Evolutionary conservation across 2,797 vertebrate genomes (phyloP).

Genomic region (Chlorospingus semifuscus): DNA sequence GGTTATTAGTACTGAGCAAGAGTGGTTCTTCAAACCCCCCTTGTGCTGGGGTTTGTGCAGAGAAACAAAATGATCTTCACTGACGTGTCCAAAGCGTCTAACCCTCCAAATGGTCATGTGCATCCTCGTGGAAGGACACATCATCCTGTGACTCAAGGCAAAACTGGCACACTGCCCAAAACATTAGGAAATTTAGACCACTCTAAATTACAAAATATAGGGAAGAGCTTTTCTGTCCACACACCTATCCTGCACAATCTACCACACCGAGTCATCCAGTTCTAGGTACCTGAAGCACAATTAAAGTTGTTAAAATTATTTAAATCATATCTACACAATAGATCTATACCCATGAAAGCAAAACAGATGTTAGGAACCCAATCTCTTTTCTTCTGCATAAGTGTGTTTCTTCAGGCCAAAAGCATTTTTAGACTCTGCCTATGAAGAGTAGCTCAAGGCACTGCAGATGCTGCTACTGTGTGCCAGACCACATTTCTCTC

Average conservation of each 20-base stretch:
- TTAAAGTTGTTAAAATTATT: not conserved
- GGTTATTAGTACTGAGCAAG: not conserved
- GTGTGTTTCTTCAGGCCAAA: not conserved
- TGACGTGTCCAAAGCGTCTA: not conserved
- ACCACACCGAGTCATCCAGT: not conserved
- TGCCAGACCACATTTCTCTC: not conserved
- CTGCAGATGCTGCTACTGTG: not conserved
- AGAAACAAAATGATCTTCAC: not conserved
- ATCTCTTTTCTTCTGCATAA: not conserved
- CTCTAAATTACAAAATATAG: not conserved
- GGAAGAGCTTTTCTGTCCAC: not conserved
- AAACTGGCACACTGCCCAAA: not conserved
- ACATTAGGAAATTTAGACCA: not conserved
- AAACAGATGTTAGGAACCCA: not conserved
- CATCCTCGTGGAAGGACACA: not conserved
- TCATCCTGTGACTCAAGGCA: not conserved
- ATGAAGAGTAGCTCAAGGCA: not conserved
- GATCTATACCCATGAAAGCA: not conserved
- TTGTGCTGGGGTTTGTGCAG: not conserved
- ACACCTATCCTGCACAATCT: rapidly evolving
- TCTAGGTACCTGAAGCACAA: not conserved
- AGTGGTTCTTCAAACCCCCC: not conserved
- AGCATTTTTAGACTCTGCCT: not conserved
- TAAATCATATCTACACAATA: not conserved
- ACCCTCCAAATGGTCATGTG: not conserved